Percentiles rank a stretch among this genome's conserved stretches.
Evolutionary conservation across 92 coral and sea anemone genomes (phyloP).

Genomic region (Galaxea fascicularis): DNA sequence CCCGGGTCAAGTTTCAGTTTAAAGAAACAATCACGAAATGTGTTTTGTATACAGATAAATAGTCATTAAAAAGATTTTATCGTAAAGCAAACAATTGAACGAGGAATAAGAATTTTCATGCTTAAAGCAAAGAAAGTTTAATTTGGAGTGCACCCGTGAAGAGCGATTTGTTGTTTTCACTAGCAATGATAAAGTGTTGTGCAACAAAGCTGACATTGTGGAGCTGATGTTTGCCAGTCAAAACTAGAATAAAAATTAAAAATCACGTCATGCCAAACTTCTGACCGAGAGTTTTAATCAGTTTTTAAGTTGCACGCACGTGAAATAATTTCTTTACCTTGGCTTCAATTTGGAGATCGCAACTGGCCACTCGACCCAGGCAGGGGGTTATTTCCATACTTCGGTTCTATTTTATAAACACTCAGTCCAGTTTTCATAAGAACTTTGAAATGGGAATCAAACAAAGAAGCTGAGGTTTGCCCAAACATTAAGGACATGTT

Average conservation of each 20-base stretch:
- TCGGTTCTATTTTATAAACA: not conserved
- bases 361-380: no score
- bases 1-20: not conserved
- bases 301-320: no score
- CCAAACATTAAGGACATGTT: not conserved
- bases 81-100: not conserved
- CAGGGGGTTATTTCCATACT: no score
- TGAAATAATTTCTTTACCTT: no score
- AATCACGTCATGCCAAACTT: no score
- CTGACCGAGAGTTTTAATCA: no score
- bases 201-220: not conserved
- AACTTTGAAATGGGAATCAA: not conserved
- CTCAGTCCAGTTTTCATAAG: not conserved
- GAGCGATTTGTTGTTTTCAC: not conserved
- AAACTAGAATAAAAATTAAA: no score
- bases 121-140: not conserved
- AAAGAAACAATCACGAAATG: no score
- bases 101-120: not conserved
- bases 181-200: not conserved
- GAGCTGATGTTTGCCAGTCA: no score
- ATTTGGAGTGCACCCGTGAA: not conserved
- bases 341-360: no score
- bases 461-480: not conserved
- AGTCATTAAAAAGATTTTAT: not conserved
- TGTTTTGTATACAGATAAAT: constrained; percentile 6